Percentiles rank a stretch among this genome's conserved stretches.
These are phyloP conservation scores for Drosophila maculinotata DNA, from an alignment of 2,888 invertebrate genomes.

Conservation along the genomic window DNA sequence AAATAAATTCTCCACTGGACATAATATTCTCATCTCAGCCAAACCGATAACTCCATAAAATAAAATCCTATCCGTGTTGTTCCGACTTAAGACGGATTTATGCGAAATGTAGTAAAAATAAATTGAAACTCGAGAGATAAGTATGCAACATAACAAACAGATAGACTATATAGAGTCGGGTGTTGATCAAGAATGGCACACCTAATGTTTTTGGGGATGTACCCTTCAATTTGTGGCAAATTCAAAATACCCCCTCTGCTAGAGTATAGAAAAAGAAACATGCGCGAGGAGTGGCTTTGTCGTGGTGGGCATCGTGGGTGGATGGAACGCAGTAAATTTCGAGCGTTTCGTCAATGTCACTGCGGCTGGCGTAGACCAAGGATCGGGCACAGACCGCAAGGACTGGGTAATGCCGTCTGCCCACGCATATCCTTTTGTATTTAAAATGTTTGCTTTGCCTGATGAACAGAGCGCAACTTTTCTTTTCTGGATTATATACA, in stretches of 20 bases:
- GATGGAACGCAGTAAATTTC: conserved; percentile 68
- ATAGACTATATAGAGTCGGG: too few relatives aligned
- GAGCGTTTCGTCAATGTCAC: conserved; percentile 79
- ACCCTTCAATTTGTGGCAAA: background rate
- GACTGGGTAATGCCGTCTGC: conserved; percentile 40
- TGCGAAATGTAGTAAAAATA: too few relatives aligned
- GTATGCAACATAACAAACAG: too few relatives aligned
- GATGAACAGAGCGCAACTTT: conserved; percentile 66
- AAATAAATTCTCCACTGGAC: too few relatives aligned
- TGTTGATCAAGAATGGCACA: too few relatives aligned
- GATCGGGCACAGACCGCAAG: conserved; percentile 21
- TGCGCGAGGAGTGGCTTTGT: conserved; percentile 33
- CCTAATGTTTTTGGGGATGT: too few relatives aligned
- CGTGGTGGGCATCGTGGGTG: conserved; percentile 7
- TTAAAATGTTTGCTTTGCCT: conserved; percentile 75
- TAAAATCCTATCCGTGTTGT: too few relatives aligned
- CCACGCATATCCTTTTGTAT: conserved; percentile 82
- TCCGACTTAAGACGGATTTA: too few relatives aligned
- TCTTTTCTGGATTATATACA: conserved; percentile 11
- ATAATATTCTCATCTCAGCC: too few relatives aligned
- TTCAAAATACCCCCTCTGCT: background rate
- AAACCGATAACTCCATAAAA: too few relatives aligned
- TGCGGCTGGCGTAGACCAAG: conserved; percentile 48
- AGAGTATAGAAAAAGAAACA: conserved; percentile 19
- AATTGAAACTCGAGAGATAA: too few relatives aligned